phyloP scores from a whole-genome alignment of 2,797 vertebrate genomes.

The Numenius phaeopus region DNA sequence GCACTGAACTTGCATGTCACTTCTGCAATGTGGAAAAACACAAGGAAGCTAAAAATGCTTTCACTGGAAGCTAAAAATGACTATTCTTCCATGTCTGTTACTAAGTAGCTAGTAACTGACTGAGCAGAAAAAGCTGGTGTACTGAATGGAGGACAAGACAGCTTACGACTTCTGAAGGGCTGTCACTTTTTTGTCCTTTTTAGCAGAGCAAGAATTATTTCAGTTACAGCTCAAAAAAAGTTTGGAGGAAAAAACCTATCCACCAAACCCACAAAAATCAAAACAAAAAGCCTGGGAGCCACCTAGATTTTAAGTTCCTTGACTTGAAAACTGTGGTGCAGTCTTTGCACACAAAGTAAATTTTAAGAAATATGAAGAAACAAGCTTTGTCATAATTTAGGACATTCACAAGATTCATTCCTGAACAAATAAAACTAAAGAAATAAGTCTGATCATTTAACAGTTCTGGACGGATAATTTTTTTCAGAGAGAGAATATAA shows the following conservation, averaged over 20 bases:
- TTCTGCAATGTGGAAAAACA: background rate
- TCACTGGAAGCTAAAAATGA: slow-evolving; percentile 38
- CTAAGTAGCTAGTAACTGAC: slow-evolving; percentile 3
- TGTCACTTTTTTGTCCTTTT: background rate
- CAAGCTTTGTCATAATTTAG: slow-evolving; percentile 41
- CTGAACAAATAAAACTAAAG: slow-evolving; percentile 62
- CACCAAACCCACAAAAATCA: background rate
- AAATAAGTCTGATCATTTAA: slow-evolving; percentile 8
- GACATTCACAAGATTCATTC: background rate
- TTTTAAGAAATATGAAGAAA: slow-evolving; percentile 19
- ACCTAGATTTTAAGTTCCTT: slow-evolving; percentile 41
- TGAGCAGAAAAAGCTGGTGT: background rate
- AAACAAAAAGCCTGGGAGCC: background rate
- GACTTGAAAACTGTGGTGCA: slow-evolving; percentile 42
- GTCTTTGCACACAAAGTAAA: slow-evolving; percentile 25
- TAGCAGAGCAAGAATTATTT: background rate
- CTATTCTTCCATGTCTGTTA: background rate
- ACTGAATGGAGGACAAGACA: background rate
- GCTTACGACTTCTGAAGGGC: background rate
- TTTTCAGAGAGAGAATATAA: background rate
- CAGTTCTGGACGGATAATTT: background rate
- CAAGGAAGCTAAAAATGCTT: slow-evolving; percentile 28
- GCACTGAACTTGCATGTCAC: background rate
- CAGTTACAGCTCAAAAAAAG: background rate
- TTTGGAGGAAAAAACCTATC: accelerated